phyloP scores from a whole-genome alignment of 2,888 invertebrate genomes.

The Apotomis turbidana region DNA sequence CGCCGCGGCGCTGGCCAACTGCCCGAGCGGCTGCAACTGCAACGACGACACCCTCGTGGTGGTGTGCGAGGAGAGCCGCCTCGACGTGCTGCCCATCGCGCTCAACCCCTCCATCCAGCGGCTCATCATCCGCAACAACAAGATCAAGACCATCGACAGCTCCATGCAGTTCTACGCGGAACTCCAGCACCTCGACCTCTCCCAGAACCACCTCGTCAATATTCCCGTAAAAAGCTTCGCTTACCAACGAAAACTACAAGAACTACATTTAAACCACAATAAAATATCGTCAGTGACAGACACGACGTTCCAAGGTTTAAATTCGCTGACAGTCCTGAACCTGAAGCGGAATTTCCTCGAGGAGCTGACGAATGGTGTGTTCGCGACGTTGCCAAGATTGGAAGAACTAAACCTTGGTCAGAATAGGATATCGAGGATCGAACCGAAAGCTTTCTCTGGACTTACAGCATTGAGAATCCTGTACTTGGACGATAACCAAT shows the following conservation, averaged over 20 bases:
- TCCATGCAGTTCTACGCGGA: conserved; percentile 95
- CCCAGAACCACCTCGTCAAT: conserved; percentile 92
- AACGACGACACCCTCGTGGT: conserved; percentile 95
- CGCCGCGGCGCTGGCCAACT: conserved; percentile 87
- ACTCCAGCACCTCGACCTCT: conserved; percentile 92
- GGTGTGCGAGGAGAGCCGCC: conserved; percentile 92
- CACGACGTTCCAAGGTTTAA: conserved; percentile 90
- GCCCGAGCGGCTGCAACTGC: conserved; percentile 94
- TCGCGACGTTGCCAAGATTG: conserved; percentile 88
- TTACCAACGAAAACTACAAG: conserved; percentile 91
- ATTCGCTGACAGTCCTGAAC: conserved; percentile 91
- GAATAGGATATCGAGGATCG: conserved; percentile 92
- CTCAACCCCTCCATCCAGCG: conserved; percentile 95
- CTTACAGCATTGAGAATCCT: conserved; percentile 90
- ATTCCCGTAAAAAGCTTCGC: conserved; percentile 91
- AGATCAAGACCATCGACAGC: conserved; percentile 94
- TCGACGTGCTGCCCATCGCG: conserved; percentile 95
- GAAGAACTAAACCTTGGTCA: conserved; percentile 94
- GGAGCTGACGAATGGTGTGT: conserved; percentile 89
- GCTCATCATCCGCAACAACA: conserved; percentile 92
- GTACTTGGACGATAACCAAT: conserved; percentile 92
- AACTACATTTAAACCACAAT: conserved; percentile 92
- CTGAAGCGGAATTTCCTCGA: conserved; percentile 92
- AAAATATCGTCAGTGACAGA: conserved; percentile 92
- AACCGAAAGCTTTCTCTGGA: conserved; percentile 90